Conservation (phyloP, 1,140 invertebrate species). For the Diplogasteroides magnus region DNA sequence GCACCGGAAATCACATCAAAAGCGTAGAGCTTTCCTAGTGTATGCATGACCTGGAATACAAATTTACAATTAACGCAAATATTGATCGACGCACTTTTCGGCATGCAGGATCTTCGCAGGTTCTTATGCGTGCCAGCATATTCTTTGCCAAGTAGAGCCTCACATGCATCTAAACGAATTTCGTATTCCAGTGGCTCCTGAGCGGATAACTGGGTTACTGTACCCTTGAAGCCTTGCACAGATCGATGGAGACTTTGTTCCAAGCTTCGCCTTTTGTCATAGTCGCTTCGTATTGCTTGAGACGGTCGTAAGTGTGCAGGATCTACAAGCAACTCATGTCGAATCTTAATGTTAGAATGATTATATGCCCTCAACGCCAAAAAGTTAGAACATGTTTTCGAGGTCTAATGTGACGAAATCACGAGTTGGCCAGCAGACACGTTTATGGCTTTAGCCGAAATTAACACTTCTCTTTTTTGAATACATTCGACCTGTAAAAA, state of each 20-base stretch:
- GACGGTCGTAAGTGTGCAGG: conserved; percentile 45
- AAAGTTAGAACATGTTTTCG: too few relatives aligned
- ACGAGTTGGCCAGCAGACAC: too few relatives aligned
- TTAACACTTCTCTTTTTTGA: too few relatives aligned
- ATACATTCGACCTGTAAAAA: too few relatives aligned
- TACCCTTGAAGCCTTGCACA: conserved; percentile 40
- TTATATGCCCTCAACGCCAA: too few relatives aligned
- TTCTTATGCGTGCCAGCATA: conserved; percentile 31
- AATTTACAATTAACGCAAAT: too few relatives aligned
- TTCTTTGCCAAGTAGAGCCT: conserved; percentile 38
- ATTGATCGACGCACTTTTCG: neutral
- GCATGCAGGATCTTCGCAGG: conserved; percentile 4
- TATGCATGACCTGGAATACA: neutral
- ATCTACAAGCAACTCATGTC: conserved; percentile 54
- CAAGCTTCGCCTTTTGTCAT: conserved; percentile 37
- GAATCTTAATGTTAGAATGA: too few relatives aligned
- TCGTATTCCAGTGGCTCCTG: neutral
- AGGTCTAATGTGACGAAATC: too few relatives aligned
- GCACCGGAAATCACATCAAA: neutral
- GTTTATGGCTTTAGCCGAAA: too few relatives aligned
- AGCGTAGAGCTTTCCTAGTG: neutral
- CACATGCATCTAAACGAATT: conserved; percentile 11
- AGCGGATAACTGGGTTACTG: conserved; percentile 16
- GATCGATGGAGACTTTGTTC: conserved; percentile 45
- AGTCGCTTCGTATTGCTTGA: conserved; percentile 36